phyloP scores from a whole-genome alignment of 2,888 invertebrate genomes.

The Biston stratarius region DNA sequence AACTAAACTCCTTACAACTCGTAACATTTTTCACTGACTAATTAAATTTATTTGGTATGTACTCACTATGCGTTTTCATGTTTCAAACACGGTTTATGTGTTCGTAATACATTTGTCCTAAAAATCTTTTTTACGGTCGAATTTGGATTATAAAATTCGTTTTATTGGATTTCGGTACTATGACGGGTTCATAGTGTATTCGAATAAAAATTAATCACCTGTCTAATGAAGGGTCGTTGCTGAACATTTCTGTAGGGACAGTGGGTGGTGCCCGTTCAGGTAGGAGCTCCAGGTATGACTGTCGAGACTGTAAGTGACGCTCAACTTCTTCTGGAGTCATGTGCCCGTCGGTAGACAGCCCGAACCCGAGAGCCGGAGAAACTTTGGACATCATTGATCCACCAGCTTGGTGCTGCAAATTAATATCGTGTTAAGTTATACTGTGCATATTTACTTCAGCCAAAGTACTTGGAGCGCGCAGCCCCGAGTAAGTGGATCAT shows the following conservation, averaged over 20 bases:
- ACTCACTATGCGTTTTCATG: too few species aligned
- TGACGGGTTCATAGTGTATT: neutral
- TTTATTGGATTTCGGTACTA: neutral
- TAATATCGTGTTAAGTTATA: neutral
- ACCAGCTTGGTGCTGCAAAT: constrained; percentile 82
- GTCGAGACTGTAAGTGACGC: constrained; percentile 94
- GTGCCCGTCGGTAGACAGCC: constrained; percentile 89
- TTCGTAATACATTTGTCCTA: too few species aligned
- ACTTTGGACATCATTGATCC: constrained; percentile 82
- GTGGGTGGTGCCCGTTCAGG: constrained; percentile 95
- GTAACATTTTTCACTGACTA: too few species aligned
- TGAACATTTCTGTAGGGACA: constrained; percentile 97
- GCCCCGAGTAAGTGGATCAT: too few species aligned
- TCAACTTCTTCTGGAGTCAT: constrained; percentile 97
- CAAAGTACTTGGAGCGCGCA: too few species aligned
- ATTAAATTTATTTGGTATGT: too few species aligned
- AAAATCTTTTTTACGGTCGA: too few species aligned
- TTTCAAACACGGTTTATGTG: too few species aligned
- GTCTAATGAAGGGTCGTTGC: constrained; percentile 96
- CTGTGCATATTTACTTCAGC: neutral
- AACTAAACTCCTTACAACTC: too few species aligned
- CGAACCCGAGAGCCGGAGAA: constrained; percentile 81
- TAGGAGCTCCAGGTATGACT: constrained; percentile 92
- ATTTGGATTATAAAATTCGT: too few species aligned
- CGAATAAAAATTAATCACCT: constrained; percentile 75